A percentile compares a stretch with the other conserved stretches of the same genome.
phyloP scores from a whole-genome alignment of 2,113 vertebrate genomes.

The Phocoena sinus region DNA sequence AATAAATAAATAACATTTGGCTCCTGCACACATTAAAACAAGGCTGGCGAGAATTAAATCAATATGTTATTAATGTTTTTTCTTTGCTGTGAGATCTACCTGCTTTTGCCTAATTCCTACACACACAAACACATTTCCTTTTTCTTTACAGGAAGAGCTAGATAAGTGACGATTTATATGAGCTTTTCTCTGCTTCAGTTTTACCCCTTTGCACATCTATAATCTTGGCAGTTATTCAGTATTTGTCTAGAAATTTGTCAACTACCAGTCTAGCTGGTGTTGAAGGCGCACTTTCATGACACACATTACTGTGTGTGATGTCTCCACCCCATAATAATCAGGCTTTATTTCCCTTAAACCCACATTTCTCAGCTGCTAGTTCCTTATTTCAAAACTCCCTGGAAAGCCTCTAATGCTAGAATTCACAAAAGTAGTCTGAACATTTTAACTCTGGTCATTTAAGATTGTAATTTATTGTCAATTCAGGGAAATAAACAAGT shows the following conservation, averaged over 20 bases:
- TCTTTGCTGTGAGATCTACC: background rate
- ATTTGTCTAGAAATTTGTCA: background rate
- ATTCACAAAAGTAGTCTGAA: background rate
- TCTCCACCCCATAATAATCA: background rate
- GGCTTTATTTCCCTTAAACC: background rate
- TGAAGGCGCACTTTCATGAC: background rate
- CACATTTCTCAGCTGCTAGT: background rate
- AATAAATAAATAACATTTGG: background rate
- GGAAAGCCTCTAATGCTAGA: background rate
- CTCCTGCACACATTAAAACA: background rate
- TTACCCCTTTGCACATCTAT: background rate
- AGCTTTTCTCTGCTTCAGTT: background rate
- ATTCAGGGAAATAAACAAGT: background rate
- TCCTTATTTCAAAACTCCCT: background rate
- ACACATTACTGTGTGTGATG: rapidly evolving
- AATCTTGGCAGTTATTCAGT: background rate
- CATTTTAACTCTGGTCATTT: background rate
- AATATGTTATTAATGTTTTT: background rate
- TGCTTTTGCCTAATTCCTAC: background rate
- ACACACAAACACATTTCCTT: background rate
- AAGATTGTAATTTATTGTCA: background rate
- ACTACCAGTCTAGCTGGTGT: background rate
- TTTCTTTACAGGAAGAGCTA: background rate
- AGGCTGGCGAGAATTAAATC: background rate
- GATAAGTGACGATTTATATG: background rate